These are phyloP conservation scores for Erebia palarica DNA, from an alignment of 2,888 invertebrate species.

Conservation along the genomic window DNA sequence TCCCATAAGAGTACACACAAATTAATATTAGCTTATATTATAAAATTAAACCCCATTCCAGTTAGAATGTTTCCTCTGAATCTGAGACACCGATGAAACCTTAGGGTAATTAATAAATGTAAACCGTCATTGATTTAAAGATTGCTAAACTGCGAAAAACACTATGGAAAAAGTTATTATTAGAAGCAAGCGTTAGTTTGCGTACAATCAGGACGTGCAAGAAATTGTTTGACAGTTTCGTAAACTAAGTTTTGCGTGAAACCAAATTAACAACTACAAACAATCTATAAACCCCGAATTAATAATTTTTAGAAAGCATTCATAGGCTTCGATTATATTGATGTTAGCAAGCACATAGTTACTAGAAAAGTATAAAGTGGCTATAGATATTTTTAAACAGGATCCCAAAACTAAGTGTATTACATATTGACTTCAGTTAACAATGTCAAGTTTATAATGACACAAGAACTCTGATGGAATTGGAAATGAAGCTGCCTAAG, in stretches of 20 bases:
- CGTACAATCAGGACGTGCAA: neutral
- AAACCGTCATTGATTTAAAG: neutral
- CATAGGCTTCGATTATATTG: neutral
- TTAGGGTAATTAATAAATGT: too few species aligned
- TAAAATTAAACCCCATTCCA: too few species aligned
- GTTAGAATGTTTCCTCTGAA: too few species aligned
- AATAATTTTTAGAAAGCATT: neutral
- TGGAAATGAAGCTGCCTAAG: neutral
- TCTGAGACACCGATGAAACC: too few species aligned
- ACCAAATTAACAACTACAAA: neutral
- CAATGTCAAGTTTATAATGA: neutral
- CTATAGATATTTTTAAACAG: neutral
- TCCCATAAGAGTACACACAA: too few species aligned
- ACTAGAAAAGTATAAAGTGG: too few species aligned
- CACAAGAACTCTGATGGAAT: neutral
- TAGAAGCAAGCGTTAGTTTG: slow-evolving; percentile 6
- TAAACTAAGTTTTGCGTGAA: neutral
- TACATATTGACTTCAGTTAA: neutral
- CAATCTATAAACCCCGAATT: too few species aligned
- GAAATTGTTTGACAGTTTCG: neutral
- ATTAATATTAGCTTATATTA: too few species aligned
- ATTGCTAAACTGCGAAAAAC: neutral
- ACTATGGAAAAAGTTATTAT: slow-evolving; percentile 5
- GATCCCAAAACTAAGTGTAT: neutral
- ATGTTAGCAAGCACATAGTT: neutral